Conservation (phyloP, 2,888 invertebrate species). For the Ennomos erosarius region DNA sequence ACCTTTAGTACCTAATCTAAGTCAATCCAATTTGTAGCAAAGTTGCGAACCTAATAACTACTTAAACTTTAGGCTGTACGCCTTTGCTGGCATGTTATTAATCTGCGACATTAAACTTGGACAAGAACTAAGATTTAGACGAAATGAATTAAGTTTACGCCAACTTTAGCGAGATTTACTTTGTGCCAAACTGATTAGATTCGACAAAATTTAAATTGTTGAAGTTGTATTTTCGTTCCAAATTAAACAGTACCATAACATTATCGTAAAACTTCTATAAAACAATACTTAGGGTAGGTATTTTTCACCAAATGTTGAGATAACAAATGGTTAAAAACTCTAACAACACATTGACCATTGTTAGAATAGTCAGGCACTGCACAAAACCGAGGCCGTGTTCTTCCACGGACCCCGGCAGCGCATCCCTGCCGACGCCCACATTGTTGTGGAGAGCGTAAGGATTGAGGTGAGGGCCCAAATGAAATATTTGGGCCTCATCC, state of each 20-base stretch:
- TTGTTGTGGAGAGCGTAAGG: too few species aligned
- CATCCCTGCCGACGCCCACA: too few species aligned
- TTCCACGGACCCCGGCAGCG: too few species aligned
- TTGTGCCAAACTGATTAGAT: constrained; percentile 41
- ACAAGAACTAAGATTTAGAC: constrained; percentile 42
- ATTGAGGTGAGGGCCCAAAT: too few species aligned
- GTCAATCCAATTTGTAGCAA: constrained; percentile 37
- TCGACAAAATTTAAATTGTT: constrained; percentile 41
- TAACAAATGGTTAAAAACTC: too few species aligned
- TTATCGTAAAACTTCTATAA: too few species aligned
- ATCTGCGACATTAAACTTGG: constrained; percentile 45
- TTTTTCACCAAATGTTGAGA: too few species aligned
- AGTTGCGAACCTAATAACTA: constrained; percentile 39
- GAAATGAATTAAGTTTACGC: constrained; percentile 40
- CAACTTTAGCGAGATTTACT: constrained; percentile 43
- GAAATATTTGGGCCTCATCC: too few species aligned
- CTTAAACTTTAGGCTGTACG: constrained; percentile 37
- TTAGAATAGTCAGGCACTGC: too few species aligned
- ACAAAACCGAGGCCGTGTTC: too few species aligned
- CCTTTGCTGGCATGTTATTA: constrained; percentile 42
- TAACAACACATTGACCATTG: too few species aligned
- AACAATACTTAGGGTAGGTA: too few species aligned
- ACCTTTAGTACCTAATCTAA: constrained; percentile 1
- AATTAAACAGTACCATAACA: background rate
- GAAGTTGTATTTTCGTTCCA: constrained; percentile 8